phyloP scores from a whole-genome alignment of 2,113 vertebrate genomes.

The Propithecus coquereli region DNA sequence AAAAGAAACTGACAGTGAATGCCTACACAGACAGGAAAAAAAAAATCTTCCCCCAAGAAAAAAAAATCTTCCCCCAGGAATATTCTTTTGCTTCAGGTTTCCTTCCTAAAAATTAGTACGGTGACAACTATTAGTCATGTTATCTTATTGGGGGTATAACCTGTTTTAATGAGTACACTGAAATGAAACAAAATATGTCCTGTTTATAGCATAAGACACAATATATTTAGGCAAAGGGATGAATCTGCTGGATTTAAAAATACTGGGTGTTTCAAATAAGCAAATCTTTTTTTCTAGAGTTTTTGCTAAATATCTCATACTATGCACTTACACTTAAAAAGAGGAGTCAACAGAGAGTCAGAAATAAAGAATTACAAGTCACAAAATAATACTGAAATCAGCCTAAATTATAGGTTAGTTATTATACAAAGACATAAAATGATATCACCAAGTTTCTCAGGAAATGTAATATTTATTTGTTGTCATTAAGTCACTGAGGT shows the following conservation, averaged over 20 bases:
- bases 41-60: background rate
- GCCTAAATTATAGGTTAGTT: background rate
- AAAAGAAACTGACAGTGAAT: background rate
- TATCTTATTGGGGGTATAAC: background rate
- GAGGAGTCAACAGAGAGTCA: background rate
- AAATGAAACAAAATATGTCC: background rate
- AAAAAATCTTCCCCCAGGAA: background rate
- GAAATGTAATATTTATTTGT: background rate
- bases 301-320: background rate
- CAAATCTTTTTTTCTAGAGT: background rate
- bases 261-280: background rate
- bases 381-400: background rate
- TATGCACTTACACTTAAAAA: background rate
- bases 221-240: background rate
- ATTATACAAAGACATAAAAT: background rate
- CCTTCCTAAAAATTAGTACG: background rate
- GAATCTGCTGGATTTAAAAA: background rate
- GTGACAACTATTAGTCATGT: background rate
- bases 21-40: background rate
- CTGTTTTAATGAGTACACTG: background rate
- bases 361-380: conserved; percentile 17
- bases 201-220: background rate
- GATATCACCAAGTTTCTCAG: background rate
- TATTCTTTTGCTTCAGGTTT: conserved; percentile 3
- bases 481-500: background rate